Percentiles rank a stretch among this genome's conserved stretches.
Conservation (phyloP, 1,140 invertebrate genomes). For the Himalopsyche phryganea region DNA sequence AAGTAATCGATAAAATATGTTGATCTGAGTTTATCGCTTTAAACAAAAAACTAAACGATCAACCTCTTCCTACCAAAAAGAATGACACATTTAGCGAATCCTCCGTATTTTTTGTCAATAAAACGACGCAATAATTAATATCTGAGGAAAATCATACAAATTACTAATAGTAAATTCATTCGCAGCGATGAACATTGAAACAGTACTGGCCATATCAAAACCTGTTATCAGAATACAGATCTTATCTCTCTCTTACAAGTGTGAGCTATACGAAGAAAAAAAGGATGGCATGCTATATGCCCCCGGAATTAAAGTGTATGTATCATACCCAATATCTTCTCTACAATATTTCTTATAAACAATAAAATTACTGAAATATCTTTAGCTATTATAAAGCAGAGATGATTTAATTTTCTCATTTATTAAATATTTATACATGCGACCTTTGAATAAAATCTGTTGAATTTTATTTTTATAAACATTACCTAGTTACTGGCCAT, state of each 20-base stretch:
- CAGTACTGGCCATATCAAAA: conserved; percentile 27
- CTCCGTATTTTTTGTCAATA: conserved; percentile 18
- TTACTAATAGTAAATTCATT: conserved; percentile 27
- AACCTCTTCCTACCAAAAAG: not conserved
- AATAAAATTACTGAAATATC: too few relatives aligned
- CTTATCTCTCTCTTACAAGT: conserved; percentile 17
- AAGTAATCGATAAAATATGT: conserved; percentile 31
- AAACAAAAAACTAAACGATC: conserved; percentile 16
- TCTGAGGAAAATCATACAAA: conserved; percentile 27
- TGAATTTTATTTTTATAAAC: too few relatives aligned
- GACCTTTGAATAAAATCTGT: too few relatives aligned
- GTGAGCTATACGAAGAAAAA: conserved; percentile 1
- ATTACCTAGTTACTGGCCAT: not conserved
- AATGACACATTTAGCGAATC: conserved; percentile 16
- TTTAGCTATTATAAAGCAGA: too few relatives aligned
- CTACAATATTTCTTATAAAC: not conserved
- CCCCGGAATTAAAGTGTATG: conserved; percentile 17
- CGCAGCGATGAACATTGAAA: conserved; percentile 27
- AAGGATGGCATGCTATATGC: conserved; percentile 15
- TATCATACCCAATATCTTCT: not conserved
- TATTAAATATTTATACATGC: too few relatives aligned
- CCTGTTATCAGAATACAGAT: conserved; percentile 25
- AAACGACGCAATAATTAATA: conserved; percentile 22
- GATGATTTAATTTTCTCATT: too few relatives aligned
- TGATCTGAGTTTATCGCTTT: conserved; percentile 22